A percentile compares a stretch with the other conserved stretches of the same genome.
Evolutionary conservation across 2,888 invertebrate genomes (phyloP).

Genomic region (Apeira syringaria): DNA sequence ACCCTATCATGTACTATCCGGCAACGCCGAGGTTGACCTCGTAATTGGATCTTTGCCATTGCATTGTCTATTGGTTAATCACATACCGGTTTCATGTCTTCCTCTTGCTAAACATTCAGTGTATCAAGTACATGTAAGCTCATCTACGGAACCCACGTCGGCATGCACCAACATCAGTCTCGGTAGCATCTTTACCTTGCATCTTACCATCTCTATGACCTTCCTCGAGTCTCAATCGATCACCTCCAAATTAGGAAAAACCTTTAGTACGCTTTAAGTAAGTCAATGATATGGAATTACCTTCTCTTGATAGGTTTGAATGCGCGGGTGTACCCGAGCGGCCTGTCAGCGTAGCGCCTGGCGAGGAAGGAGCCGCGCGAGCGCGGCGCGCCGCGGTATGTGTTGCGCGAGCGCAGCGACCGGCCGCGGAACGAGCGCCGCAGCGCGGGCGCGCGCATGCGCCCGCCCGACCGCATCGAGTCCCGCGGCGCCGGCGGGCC

Average conservation of each 20-base stretch:
- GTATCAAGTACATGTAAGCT: too few relatives aligned
- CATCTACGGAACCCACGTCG: slow-evolving; percentile 8
- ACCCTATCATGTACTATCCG: neutral
- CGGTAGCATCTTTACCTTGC: neutral
- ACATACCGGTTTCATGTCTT: neutral
- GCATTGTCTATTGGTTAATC: neutral
- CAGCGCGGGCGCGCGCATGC: slow-evolving; percentile 79
- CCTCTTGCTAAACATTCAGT: too few relatives aligned
- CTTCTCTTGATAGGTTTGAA: slow-evolving; percentile 78
- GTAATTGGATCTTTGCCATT: neutral
- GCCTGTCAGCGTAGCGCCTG: slow-evolving; percentile 66
- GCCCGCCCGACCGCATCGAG: slow-evolving; percentile 53
- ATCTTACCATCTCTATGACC: neutral
- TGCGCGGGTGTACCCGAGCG: slow-evolving; percentile 69
- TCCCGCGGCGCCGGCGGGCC: slow-evolving; percentile 79
- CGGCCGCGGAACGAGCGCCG: slow-evolving; percentile 81
- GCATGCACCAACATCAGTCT: neutral
- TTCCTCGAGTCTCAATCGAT: slow-evolving; percentile 1
- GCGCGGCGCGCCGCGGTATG: slow-evolving; percentile 74
- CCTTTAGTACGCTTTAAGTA: slow-evolving; percentile 38
- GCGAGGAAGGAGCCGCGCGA: slow-evolving; percentile 73
- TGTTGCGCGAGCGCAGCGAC: slow-evolving; percentile 78
- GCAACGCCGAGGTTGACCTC: neutral
- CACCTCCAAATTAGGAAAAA: neutral
- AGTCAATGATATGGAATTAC: slow-evolving; percentile 63